A percentile compares a stretch with the other conserved stretches of the same genome.
Conservation (phyloP, 2,113 vertebrate species). For the Muscicapa adusta region DNA sequence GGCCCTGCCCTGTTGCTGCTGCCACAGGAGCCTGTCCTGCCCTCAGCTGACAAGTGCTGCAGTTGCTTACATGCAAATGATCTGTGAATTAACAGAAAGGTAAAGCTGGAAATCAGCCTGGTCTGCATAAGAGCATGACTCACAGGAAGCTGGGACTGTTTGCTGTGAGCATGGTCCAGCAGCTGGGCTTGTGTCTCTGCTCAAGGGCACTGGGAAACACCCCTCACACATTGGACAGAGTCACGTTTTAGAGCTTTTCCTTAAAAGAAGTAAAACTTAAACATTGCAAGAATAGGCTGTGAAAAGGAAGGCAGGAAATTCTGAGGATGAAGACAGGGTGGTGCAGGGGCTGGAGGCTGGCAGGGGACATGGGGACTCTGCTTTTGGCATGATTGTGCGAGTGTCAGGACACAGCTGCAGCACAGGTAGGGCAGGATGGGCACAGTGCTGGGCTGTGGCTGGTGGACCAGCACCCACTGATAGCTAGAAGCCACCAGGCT, state of each 20-base stretch:
- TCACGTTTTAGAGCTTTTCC: neutral
- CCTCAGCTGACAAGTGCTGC: neutral
- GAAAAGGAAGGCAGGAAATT: neutral
- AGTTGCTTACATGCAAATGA: neutral
- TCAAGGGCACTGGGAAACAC: neutral
- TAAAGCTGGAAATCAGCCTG: neutral
- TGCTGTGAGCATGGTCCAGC: neutral
- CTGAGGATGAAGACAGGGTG: neutral
- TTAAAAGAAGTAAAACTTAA: neutral
- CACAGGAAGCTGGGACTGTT: neutral
- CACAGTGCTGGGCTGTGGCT: neutral
- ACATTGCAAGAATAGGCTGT: neutral
- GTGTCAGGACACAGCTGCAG: neutral
- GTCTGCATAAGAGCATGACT: neutral
- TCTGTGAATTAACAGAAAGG: neutral
- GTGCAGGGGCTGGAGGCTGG: neutral
- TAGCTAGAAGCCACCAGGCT: neutral
- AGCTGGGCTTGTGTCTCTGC: neutral
- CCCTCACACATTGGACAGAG: accelerated
- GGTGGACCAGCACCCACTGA: accelerated
- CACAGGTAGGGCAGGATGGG: accelerated
- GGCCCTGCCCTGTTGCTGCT: neutral
- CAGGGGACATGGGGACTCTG: neutral
- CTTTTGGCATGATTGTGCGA: neutral
- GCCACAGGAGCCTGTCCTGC: neutral